Evolutionary conservation across 2,113 vertebrate genomes (phyloP).

Genomic region (Aramus guarauna): DNA sequence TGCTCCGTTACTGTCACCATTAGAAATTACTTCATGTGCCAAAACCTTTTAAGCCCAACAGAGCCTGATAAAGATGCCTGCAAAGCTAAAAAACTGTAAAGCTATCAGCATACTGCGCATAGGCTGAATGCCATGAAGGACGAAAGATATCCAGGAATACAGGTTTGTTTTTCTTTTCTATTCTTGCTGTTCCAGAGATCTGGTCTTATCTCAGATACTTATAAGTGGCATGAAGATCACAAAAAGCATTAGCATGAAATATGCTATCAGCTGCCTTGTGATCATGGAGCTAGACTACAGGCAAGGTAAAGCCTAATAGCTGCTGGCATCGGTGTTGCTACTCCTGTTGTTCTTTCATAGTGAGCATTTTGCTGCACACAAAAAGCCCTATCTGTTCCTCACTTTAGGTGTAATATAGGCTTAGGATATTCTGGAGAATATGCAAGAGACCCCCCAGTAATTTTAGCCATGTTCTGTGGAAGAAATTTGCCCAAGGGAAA

Average conservation of each 20-base stretch:
- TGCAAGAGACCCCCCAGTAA: neutral
- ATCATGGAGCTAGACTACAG: neutral
- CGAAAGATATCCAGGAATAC: neutral
- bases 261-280: neutral
- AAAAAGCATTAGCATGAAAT: neutral
- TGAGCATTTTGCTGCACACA: neutral
- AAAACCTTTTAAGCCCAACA: neutral
- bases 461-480: neutral
- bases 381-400: neutral
- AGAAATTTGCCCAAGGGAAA: neutral
- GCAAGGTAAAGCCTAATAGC: neutral
- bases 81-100: neutral
- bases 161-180: neutral
- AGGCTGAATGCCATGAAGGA: neutral
- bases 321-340: neutral
- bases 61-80: neutral
- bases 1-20: neutral
- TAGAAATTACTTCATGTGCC: neutral
- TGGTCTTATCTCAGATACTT: neutral
- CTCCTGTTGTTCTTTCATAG: neutral
- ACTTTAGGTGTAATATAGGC: neutral
- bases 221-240: neutral
- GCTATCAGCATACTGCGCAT: neutral
- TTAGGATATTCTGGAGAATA: neutral
- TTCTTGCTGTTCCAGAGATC: neutral